phyloP scores from a whole-genome alignment of 1,140 invertebrate species.

The Brachionus sp. region DNA sequence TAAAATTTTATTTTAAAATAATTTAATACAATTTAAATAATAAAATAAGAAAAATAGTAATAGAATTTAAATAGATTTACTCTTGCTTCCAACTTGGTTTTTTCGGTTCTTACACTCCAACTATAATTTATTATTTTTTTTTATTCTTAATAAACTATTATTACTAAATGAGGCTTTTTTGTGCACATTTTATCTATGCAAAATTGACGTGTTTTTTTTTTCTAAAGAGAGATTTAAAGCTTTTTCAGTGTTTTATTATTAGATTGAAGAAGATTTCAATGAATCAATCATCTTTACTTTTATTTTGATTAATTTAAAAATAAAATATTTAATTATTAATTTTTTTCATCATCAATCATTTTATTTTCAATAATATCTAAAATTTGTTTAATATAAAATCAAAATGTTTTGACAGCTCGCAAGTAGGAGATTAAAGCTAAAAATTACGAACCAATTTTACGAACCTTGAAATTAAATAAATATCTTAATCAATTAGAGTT shows the following conservation, averaged over 20 bases:
- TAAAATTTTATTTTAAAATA: constrained; percentile 40
- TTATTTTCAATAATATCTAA: too few relatives aligned
- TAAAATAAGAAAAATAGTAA: not conserved
- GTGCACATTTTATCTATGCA: not conserved
- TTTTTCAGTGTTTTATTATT: not conserved
- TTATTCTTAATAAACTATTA: constrained; percentile 8
- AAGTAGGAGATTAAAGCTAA: too few relatives aligned
- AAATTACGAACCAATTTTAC: too few relatives aligned
- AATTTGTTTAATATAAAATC: too few relatives aligned
- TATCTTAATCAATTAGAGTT: too few relatives aligned
- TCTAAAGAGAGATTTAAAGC: too few relatives aligned
- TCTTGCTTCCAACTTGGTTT: not conserved
- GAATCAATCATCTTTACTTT: not conserved
- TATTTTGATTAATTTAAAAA: not conserved
- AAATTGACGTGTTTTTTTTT: not conserved
- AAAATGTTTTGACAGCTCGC: too few relatives aligned
- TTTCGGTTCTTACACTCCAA: constrained; percentile 35
- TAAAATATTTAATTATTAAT: not conserved
- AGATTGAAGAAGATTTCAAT: not conserved
- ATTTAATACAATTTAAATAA: not conserved
- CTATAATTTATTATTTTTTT: constrained; percentile 12
- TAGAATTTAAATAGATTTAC: not conserved
- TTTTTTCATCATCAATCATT: not conserved
- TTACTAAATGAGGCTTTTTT: not conserved
- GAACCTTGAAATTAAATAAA: too few relatives aligned